Evolutionary conservation across 2,888 invertebrate genomes (phyloP).

Genomic region (Sabellastarte sp.): DNA sequence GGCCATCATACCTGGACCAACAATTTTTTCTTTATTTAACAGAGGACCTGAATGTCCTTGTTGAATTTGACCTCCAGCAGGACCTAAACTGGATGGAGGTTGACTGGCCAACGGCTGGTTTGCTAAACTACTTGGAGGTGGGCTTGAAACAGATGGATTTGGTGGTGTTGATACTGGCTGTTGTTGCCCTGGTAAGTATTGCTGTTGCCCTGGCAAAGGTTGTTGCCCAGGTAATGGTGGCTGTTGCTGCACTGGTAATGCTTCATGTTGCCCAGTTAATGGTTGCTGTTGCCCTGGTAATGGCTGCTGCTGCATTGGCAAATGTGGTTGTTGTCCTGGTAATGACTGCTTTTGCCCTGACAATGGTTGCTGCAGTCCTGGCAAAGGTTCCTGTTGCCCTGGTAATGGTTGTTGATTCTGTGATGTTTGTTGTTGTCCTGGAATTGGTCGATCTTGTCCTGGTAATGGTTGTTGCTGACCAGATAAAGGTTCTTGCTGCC

Average conservation of each 20-base stretch:
- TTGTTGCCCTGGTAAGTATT: conserved; percentile 6
- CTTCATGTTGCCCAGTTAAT: not conserved
- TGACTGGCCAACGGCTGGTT: too few relatives aligned
- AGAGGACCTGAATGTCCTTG: too few relatives aligned
- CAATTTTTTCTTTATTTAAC: too few relatives aligned
- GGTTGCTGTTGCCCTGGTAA: not conserved
- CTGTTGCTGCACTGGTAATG: not conserved
- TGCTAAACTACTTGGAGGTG: too few relatives aligned
- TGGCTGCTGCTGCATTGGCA: conserved; percentile 7
- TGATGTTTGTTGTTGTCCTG: conserved; percentile 16
- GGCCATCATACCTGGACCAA: too few relatives aligned
- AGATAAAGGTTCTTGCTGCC: conserved; percentile 17
- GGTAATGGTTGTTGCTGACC: conserved; percentile 3
- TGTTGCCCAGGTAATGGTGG: not conserved
- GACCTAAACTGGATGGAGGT: too few relatives aligned
- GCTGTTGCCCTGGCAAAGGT: not conserved
- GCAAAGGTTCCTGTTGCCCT: conserved; percentile 13
- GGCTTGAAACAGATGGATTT: too few relatives aligned
- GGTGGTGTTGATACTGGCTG: conserved; percentile 7
- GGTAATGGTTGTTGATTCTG: conserved; percentile 18
- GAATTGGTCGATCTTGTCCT: conserved; percentile 4
- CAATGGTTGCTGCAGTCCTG: too few relatives aligned
- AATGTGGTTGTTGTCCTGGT: conserved; percentile 64
- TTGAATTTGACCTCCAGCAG: too few relatives aligned
- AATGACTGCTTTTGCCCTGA: conserved; percentile 63